phyloP scores from a whole-genome alignment of 2,797 vertebrate genomes.

The Sebastes goodei region DNA sequence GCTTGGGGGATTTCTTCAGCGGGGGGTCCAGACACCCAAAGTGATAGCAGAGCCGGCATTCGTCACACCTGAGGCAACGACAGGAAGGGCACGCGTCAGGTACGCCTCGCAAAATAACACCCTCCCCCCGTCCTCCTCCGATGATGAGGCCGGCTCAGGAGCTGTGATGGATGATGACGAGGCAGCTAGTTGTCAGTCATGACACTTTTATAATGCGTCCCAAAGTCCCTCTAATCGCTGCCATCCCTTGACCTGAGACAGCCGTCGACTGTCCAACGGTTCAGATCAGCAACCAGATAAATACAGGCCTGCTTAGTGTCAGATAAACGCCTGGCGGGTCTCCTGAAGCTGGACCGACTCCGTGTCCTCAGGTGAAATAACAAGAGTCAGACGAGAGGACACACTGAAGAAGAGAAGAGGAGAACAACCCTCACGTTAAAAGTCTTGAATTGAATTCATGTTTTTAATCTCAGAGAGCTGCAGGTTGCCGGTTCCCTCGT shows the following conservation, averaged over 20 bases:
- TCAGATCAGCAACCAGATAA: conserved; percentile 56
- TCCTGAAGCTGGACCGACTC: neutral
- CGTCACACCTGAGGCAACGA: conserved; percentile 88
- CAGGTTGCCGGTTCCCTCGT: too few species aligned
- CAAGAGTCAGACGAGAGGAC: neutral
- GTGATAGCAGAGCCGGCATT: conserved; percentile 97
- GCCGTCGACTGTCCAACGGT: conserved; percentile 39
- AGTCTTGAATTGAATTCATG: too few species aligned
- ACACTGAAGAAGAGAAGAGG: neutral
- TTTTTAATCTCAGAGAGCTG: neutral
- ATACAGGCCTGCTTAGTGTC: conserved; percentile 63
- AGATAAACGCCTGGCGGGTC: conserved; percentile 15
- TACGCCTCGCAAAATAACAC: conserved; percentile 35
- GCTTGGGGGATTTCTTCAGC: conserved; percentile 99
- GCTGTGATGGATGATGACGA: conserved; percentile 69
- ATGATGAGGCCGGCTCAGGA: conserved; percentile 13
- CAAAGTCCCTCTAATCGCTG: conserved; percentile 58
- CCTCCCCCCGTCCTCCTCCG: neutral
- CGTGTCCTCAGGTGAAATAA: neutral
- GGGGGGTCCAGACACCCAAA: conserved; percentile 98
- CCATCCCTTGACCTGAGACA: conserved; percentile 65
- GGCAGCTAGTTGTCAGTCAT: conserved; percentile 67
- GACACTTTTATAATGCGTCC: conserved; percentile 68
- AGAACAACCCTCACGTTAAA: too few species aligned
- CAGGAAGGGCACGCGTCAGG: conserved; percentile 25